Conservation (phyloP, 2,797 vertebrate species). For the Eidolon dupreanum region DNA sequence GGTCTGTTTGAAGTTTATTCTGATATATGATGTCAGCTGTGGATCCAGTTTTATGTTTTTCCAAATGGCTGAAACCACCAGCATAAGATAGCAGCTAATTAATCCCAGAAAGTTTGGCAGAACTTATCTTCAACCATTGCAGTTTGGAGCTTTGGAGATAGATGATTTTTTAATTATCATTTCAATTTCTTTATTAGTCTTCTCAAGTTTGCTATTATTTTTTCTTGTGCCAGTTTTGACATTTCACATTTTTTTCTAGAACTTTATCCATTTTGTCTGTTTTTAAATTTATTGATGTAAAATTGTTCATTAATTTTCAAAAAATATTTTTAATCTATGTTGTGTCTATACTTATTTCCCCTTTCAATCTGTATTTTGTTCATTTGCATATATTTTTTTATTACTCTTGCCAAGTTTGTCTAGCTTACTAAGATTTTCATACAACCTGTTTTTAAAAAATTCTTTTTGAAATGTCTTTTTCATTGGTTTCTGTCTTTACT, state of each 20-base stretch:
- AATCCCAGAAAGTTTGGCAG: not conserved
- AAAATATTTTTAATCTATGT: not conserved
- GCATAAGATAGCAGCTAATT: not conserved
- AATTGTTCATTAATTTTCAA: not conserved
- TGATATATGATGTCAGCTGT: not conserved
- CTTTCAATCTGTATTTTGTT: not conserved
- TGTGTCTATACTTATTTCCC: not conserved
- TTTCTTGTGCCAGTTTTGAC: not conserved
- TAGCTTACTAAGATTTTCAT: not conserved
- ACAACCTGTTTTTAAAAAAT: not conserved
- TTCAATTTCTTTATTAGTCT: not conserved
- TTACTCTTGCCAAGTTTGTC: not conserved
- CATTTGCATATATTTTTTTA: not conserved
- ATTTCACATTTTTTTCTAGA: not conserved
- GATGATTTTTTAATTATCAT: not conserved
- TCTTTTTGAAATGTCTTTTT: not conserved
- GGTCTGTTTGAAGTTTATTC: not conserved
- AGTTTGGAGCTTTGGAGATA: not conserved
- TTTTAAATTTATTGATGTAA: not conserved
- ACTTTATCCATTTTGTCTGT: not conserved
- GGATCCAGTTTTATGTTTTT: not conserved
- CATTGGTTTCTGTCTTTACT: not conserved
- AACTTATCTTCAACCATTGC: not conserved
- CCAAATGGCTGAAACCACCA: not conserved
- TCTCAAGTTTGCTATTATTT: not conserved